These are phyloP conservation scores for Strix occidentalis DNA, from an alignment of 2,797 vertebrate genomes.

Conservation along the genomic window DNA sequence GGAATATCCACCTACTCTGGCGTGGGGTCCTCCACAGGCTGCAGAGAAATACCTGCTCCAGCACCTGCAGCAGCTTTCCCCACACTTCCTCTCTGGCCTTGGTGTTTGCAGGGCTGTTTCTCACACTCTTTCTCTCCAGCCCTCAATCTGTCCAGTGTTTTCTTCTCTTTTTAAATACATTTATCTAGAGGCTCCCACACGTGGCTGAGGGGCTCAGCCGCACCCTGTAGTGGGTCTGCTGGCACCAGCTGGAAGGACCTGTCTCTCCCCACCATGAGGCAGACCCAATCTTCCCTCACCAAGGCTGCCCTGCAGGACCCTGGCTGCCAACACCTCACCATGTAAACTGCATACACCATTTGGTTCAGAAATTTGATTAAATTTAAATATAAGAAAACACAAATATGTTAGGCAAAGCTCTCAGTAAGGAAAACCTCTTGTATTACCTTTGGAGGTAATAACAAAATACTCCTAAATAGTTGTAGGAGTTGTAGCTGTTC, in stretches of 20 bases:
- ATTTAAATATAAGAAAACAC: not conserved
- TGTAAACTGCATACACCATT: accelerated
- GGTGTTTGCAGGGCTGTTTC: not conserved
- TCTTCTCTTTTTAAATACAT: not conserved
- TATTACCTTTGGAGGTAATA: not conserved
- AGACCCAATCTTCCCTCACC: accelerated
- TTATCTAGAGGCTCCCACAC: not conserved
- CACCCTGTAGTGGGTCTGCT: accelerated
- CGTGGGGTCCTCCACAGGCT: not conserved
- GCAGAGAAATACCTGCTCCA: not conserved
- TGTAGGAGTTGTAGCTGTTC: not conserved
- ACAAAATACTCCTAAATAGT: not conserved
- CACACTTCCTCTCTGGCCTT: not conserved
- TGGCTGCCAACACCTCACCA: not conserved
- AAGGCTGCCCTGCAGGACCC: not conserved
- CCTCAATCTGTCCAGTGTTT: not conserved
- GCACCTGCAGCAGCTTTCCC: not conserved
- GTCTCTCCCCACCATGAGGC: accelerated
- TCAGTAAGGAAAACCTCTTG: not conserved
- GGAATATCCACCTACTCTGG: not conserved
- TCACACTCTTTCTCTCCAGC: not conserved
- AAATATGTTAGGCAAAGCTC: not conserved
- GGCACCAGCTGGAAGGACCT: not conserved
- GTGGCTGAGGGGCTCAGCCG: not conserved
- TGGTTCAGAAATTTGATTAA: not conserved